Percentiles rank a stretch among this genome's conserved stretches.
Evolutionary conservation across 2,113 vertebrate genomes (phyloP).

Genomic region (Mugil cephalus): DNA sequence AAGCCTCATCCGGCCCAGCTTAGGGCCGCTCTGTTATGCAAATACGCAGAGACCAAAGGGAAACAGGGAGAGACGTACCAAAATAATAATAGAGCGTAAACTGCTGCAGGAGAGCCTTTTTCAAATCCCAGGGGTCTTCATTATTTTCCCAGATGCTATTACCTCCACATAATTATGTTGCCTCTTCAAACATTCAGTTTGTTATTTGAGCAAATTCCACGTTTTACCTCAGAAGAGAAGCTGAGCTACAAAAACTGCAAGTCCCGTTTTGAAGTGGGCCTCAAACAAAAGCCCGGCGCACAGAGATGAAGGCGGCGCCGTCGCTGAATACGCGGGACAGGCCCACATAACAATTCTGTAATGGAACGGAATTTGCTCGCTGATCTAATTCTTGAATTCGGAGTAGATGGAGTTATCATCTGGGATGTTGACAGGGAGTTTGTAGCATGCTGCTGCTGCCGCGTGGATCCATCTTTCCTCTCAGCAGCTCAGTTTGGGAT

Average conservation of each 20-base stretch:
- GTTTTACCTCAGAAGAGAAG: slow-evolving; percentile 58
- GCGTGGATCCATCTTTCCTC: slow-evolving; percentile 38
- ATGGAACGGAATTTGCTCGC: slow-evolving; percentile 58
- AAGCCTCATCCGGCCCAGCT: slow-evolving; percentile 36
- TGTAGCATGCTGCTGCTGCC: background rate
- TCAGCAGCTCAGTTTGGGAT: slow-evolving; percentile 34
- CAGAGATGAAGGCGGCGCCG: slow-evolving; percentile 53
- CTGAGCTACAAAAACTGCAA: slow-evolving; percentile 54
- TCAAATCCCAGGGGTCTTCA: slow-evolving; percentile 71
- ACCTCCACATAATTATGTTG: slow-evolving; percentile 76
- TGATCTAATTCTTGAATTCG: slow-evolving; percentile 59
- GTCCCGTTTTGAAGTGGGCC: slow-evolving; percentile 60
- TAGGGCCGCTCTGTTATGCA: slow-evolving; percentile 57
- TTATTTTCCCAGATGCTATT: slow-evolving; percentile 82
- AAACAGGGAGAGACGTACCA: slow-evolving; percentile 56
- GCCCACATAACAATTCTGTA: slow-evolving; percentile 49
- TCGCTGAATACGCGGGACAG: slow-evolving; percentile 47
- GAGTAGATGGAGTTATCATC: slow-evolving; percentile 55
- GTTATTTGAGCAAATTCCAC: slow-evolving; percentile 73
- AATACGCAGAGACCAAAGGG: slow-evolving; percentile 47
- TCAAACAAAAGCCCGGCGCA: slow-evolving; percentile 67
- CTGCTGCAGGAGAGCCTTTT: slow-evolving; percentile 69
- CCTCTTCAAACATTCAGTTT: slow-evolving; percentile 79
- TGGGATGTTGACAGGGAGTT: slow-evolving; percentile 50
- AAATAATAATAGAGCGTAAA: slow-evolving; percentile 70